These are phyloP conservation scores for Okamejei kenojei DNA, from an alignment of 2,797 vertebrate species.

Conservation along the genomic window DNA sequence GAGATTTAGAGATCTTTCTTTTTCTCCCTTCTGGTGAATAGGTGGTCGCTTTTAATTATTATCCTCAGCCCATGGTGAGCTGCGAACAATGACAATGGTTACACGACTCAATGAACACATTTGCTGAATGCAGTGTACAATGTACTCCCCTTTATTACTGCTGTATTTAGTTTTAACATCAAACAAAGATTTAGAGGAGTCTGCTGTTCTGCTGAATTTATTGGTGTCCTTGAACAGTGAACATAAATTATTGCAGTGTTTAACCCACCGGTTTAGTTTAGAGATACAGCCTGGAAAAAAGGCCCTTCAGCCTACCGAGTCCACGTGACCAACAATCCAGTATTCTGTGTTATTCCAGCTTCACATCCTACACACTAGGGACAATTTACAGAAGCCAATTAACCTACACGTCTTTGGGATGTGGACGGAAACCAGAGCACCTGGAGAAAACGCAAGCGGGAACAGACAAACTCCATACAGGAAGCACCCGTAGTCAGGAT, in stretches of 20 bases:
- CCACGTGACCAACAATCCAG: too few relatives aligned
- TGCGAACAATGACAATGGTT: not conserved
- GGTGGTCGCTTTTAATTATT: slow-evolving; percentile 33
- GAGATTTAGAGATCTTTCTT: not conserved
- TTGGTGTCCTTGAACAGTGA: not conserved
- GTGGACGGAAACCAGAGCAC: too few relatives aligned
- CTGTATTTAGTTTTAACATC: not conserved
- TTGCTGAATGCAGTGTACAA: not conserved
- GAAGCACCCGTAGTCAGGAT: too few relatives aligned
- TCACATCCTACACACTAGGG: too few relatives aligned
- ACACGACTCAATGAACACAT: not conserved
- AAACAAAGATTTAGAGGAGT: slow-evolving; percentile 2
- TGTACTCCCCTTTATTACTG: not conserved
- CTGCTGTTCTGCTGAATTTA: not conserved
- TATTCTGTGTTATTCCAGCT: too few relatives aligned
- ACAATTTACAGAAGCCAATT: too few relatives aligned
- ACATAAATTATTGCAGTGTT: not conserved
- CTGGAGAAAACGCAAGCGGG: too few relatives aligned
- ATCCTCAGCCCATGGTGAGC: not conserved
- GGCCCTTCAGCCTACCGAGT: too few relatives aligned
- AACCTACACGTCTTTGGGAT: too few relatives aligned
- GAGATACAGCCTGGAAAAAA: too few relatives aligned
- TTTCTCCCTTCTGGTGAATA: not conserved
- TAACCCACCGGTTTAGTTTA: not conserved
- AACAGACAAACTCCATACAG: too few relatives aligned